Conservation (phyloP, 2,113 vertebrate genomes). For the Nycticebus coucang region DNA sequence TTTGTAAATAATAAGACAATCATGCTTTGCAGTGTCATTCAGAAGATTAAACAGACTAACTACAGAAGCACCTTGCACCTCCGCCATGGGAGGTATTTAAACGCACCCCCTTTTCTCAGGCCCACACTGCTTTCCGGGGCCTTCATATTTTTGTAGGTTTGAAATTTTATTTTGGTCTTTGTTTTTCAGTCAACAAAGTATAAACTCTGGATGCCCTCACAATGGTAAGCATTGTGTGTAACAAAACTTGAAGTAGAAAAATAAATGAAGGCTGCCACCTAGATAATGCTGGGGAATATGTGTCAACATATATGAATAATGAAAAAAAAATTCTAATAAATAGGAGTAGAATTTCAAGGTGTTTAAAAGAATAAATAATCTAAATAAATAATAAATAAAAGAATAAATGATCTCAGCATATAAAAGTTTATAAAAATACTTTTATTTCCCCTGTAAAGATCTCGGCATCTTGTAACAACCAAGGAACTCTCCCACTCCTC, state of each 20-base stretch:
- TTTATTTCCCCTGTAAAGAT: background rate
- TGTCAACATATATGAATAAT: background rate
- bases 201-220: background rate
- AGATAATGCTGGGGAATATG: background rate
- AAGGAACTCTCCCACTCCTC: background rate
- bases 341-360: background rate
- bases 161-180: background rate
- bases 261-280: background rate
- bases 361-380: background rate
- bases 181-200: background rate
- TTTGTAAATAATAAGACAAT: background rate
- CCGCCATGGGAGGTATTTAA: background rate
- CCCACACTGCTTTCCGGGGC: background rate
- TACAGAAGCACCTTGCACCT: background rate
- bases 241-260: constrained; percentile 5
- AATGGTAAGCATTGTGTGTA: background rate
- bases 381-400: no score
- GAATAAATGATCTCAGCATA: background rate
- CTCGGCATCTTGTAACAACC: background rate
- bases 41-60: background rate
- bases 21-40: background rate
- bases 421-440: constrained; percentile 7
- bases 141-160: background rate
- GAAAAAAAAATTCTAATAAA: background rate
- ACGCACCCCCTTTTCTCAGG: background rate